phyloP scores from a whole-genome alignment of 1,140 invertebrate genomes.

The Campoletis sonorensis region DNA sequence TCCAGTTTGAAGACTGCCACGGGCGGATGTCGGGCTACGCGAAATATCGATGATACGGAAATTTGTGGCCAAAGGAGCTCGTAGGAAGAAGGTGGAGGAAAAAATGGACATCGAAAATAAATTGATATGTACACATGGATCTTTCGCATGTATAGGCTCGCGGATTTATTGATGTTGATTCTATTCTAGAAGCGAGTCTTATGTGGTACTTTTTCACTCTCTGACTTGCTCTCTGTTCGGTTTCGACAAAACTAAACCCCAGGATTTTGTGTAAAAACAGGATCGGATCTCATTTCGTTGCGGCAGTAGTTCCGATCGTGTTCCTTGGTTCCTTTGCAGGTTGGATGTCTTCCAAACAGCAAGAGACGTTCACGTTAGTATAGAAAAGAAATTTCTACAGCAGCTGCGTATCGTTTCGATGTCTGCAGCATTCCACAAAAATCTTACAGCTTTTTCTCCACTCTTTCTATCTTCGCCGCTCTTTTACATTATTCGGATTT shows the following conservation, averaged over 20 bases:
- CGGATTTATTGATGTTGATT: conserved; percentile 16
- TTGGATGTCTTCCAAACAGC: conserved; percentile 43
- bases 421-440: conserved; percentile 8
- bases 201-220: neutral
- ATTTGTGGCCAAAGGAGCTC: neutral
- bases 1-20: neutral
- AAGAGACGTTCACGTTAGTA: neutral
- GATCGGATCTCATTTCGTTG: conserved; percentile 32
- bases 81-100: neutral
- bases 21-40: neutral
- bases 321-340: conserved; percentile 25
- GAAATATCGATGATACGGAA: conserved; percentile 35
- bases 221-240: neutral
- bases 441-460: neutral
- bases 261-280: neutral
- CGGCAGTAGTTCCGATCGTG: conserved; percentile 32
- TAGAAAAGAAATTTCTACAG: conserved; percentile 5
- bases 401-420: conserved; percentile 31
- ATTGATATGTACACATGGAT: neutral
- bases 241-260: neutral
- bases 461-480: neutral
- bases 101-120: neutral
- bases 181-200: neutral
- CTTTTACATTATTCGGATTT: neutral
- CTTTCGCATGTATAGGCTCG: neutral